phyloP scores from a whole-genome alignment of 2,797 vertebrate genomes.

The Enteromius anoplus region DNA sequence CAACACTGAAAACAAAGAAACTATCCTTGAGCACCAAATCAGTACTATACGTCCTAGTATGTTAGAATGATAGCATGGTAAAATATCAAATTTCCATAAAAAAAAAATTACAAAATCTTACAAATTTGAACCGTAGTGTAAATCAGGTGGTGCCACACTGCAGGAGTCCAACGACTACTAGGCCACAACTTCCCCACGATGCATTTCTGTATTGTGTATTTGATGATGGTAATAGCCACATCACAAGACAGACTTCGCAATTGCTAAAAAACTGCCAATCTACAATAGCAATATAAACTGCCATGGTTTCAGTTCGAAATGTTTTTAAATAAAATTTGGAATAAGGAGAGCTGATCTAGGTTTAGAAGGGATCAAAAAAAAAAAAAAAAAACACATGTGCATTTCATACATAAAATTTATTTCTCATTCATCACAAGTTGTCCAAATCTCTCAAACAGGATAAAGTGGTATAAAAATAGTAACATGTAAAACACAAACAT shows the following conservation, averaged over 20 bases:
- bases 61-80: neutral
- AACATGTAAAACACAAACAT: constrained; percentile 23
- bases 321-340: neutral
- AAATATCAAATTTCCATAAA: no score
- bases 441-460: neutral
- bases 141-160: neutral
- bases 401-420: constrained; percentile 29
- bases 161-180: no score
- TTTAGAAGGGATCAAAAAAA: neutral
- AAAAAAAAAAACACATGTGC: neutral
- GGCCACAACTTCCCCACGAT: neutral
- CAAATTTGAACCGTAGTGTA: neutral
- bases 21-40: neutral
- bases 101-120: no score
- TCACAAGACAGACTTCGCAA: neutral
- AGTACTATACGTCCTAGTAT: no score
- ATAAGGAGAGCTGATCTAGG: neutral
- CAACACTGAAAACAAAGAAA: neutral
- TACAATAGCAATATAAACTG: neutral
- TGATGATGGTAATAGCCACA: neutral
- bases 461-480: constrained; percentile 41
- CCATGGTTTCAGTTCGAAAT: neutral
- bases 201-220: neutral
- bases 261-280: neutral
- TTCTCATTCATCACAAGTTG: constrained; percentile 10